A percentile compares a stretch with the other conserved stretches of the same genome.
Conservation (phyloP, 2,113 vertebrate species). For the Lophura nycthemera region DNA sequence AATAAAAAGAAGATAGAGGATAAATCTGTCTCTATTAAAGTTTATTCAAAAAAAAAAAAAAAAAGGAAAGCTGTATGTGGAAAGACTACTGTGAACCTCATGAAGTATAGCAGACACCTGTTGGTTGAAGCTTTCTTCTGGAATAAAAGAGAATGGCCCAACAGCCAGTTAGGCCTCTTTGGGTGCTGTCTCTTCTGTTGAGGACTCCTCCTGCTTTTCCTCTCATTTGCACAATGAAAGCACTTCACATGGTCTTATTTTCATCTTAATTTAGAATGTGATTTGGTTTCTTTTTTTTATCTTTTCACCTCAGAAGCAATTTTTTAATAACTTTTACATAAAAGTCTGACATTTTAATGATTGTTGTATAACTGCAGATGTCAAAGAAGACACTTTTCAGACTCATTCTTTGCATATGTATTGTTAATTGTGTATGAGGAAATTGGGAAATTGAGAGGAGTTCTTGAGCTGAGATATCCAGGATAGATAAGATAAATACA, state of each 20-base stretch:
- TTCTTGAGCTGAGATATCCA: background rate
- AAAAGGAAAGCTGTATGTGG: background rate
- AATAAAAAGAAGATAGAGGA: background rate
- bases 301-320: background rate
- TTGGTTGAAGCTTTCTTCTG: background rate
- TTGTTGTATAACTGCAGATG: background rate
- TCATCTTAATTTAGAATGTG: background rate
- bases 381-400: background rate
- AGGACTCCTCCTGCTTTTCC: background rate
- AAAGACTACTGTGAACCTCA: background rate
- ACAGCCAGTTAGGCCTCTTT: background rate
- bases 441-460: background rate
- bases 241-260: background rate
- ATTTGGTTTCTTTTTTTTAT: background rate
- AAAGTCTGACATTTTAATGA: background rate
- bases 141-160: background rate
- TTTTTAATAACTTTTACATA: background rate
- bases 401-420: background rate
- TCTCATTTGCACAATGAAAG: background rate
- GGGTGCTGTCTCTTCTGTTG: background rate
- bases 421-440: background rate
- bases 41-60: background rate
- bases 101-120: background rate
- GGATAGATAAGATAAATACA: background rate
- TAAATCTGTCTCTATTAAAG: background rate